Percentiles rank a stretch among this genome's conserved stretches.
Evolutionary conservation across 2,888 invertebrate genomes (phyloP).

Genomic region (Acanthosepion lycidas): DNA sequence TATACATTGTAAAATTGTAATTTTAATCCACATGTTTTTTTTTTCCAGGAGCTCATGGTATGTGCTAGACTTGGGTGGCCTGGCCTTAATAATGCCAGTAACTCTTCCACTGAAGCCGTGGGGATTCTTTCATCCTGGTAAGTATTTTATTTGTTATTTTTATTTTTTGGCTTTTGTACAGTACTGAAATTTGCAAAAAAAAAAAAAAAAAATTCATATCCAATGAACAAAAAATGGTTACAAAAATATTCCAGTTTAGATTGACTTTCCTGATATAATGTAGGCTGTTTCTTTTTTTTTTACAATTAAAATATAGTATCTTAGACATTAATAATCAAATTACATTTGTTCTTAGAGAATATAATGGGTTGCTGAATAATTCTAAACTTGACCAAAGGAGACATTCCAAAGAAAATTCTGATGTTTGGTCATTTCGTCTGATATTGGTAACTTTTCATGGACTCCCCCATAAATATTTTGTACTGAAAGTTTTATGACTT

Average conservation of each 20-base stretch:
- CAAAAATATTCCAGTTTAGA: background rate
- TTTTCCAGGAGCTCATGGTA: constrained; percentile 40
- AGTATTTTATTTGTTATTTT: background rate
- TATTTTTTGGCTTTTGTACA: background rate
- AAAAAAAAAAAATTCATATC: background rate
- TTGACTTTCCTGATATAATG: background rate
- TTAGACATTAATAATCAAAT: background rate
- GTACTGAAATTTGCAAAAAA: background rate
- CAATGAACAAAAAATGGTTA: background rate
- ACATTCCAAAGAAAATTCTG: too few species aligned
- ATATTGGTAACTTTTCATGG: too few species aligned
- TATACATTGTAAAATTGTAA: background rate
- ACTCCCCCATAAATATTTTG: too few species aligned
- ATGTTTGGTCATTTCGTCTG: too few species aligned
- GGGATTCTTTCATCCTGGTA: constrained; percentile 47
- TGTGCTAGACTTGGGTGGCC: constrained; percentile 41
- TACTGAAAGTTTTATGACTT: too few species aligned
- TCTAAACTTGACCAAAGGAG: too few species aligned
- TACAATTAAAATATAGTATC: background rate
- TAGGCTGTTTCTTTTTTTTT: background rate
- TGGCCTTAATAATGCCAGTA: constrained; percentile 46
- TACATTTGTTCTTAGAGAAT: background rate
- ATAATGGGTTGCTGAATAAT: too few species aligned
- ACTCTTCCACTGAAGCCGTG: constrained; percentile 45
- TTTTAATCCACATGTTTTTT: background rate